Evolutionary conservation across 2,113 vertebrate species (phyloP), one percentile per base, ranked within the genome.

Genomic region (Hippotragus niger): DNA sequence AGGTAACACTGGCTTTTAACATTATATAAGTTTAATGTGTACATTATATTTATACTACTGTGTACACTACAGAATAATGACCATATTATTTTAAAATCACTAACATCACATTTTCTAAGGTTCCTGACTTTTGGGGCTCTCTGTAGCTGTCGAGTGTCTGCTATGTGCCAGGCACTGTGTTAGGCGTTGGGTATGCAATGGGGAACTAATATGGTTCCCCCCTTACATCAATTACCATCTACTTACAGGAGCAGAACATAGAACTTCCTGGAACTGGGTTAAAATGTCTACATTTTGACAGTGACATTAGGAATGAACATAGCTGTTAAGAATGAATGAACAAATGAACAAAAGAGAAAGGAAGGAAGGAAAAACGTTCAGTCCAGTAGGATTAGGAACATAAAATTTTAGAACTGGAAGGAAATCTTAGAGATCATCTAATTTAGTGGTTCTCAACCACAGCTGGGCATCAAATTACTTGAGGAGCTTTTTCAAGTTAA

Each of bases 171-270:
- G 50, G 53, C 21, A 27, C 25, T 25, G n/a, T n/a, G 58, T 36
- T 7, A 57, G 55, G 64, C 0, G 0, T 0, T 13, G 15, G 45
- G 40, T 29, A 3, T 3, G 19, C 58, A 14, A 21, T 0, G 21
- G 21, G 3, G 19, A 52, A 36, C 50, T 93, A 23, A 9, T 4
- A 4, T 3, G 6, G 43, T 2, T 95, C 58, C 36, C 64, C 27
- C 5, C 1, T n/a, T 47, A 52, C 52, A 33, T 1, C 7, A 43
- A 47, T 47, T 23, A 19, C 64, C 62, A 43, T 43, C 6, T 33
- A 33, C 29, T 87, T 14, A 43, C 2, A 40, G 40, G 16, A 33
- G 47, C 7, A 45, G 43, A 60, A 52, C 25, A 55, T 1, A 57
- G 14, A 52, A 31, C 19, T 36, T 87, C 43, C 53, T 27, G 29